These are phyloP conservation scores for Prosopocoilus inquinatus DNA, from an alignment of 2,888 invertebrate species.

Conservation along the genomic window DNA sequence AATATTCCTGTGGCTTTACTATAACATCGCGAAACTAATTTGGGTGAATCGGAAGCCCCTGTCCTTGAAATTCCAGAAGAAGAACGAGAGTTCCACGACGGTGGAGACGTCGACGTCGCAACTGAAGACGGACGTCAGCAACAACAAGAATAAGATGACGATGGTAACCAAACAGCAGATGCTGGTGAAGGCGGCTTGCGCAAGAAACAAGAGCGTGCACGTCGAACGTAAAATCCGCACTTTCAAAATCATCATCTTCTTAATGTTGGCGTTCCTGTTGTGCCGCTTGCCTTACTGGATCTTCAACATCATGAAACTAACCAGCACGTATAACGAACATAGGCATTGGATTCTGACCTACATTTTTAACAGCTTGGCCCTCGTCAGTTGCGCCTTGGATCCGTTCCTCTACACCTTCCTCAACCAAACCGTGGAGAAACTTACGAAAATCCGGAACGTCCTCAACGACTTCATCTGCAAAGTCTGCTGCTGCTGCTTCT, in stretches of 20 bases:
- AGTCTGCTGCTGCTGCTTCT: constrained; percentile 45
- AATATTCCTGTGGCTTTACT: constrained; percentile 55
- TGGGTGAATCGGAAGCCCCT: constrained; percentile 52
- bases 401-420: constrained; percentile 62
- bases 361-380: constrained; percentile 53
- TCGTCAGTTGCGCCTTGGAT: constrained; percentile 57
- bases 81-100: constrained; percentile 21
- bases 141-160: background rate
- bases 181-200: constrained; percentile 8
- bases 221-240: constrained; percentile 56
- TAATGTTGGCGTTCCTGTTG: constrained; percentile 56
- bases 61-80: constrained; percentile 31
- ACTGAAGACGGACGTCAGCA: constrained; percentile 11
- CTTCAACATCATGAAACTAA: constrained; percentile 53
- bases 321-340: constrained; percentile 22
- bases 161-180: background rate
- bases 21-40: constrained; percentile 53
- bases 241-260: constrained; percentile 56
- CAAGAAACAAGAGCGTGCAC: constrained; percentile 30
- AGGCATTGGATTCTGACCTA: constrained; percentile 52
- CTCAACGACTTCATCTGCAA: constrained; percentile 41
- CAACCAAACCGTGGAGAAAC: constrained; percentile 50
- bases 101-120: constrained; percentile 18
- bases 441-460: constrained; percentile 28
- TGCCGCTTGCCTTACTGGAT: constrained; percentile 58